phyloP scores from a whole-genome alignment of 2,797 vertebrate species.

The Scolopax bukidnonensis region DNA sequence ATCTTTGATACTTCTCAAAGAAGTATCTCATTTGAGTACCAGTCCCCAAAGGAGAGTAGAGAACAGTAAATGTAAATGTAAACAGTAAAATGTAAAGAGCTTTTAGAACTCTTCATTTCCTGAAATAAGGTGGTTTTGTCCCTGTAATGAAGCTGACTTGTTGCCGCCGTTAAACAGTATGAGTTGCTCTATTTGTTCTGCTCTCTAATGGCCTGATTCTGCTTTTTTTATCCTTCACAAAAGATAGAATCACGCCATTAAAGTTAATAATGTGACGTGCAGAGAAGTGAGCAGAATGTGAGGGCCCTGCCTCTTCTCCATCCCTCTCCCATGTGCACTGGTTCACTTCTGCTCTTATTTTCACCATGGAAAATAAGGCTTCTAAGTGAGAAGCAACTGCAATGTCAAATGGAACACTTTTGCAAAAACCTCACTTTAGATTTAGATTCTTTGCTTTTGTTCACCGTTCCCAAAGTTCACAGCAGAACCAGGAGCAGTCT shows the following conservation, averaged over 20 bases:
- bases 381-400: not conserved
- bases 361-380: not conserved
- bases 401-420: not conserved
- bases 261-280: not conserved
- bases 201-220: not conserved
- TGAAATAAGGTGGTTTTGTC: not conserved
- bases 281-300: not conserved
- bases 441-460: not conserved
- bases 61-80: not conserved
- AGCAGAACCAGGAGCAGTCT: not conserved
- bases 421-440: not conserved
- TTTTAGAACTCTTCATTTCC: not conserved
- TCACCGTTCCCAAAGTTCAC: not conserved
- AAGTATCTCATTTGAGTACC: not conserved
- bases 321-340: rapidly evolving
- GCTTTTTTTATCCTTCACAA: not conserved
- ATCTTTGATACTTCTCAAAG: not conserved
- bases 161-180: not conserved
- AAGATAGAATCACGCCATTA: not conserved
- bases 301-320: not conserved
- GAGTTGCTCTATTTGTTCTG: not conserved
- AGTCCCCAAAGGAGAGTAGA: not conserved
- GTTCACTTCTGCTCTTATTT: not conserved
- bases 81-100: not conserved
- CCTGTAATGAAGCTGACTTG: not conserved